A percentile compares a stretch with the other conserved stretches of the same genome.
Evolutionary conservation across 1,140 invertebrate genomes (phyloP).

Genomic region (Drosophila orena): DNA sequence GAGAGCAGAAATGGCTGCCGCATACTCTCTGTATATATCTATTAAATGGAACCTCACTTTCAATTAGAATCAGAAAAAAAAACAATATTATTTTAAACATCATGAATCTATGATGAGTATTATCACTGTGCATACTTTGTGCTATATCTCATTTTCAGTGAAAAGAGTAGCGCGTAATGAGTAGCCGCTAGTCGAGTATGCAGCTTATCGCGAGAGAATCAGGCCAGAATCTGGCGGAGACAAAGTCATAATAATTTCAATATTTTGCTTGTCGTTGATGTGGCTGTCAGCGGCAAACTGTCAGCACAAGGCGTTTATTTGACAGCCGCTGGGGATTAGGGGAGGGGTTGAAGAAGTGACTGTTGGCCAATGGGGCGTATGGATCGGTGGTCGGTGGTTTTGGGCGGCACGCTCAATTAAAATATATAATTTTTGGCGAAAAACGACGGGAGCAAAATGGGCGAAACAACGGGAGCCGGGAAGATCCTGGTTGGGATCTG

Average conservation of each 20-base stretch:
- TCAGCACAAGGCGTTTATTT: slow-evolving; percentile 59
- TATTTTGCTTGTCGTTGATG: slow-evolving; percentile 65
- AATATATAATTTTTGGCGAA: slow-evolving; percentile 78
- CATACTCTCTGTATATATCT: too few relatives aligned
- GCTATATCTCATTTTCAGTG: background rate
- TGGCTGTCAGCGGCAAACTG: slow-evolving; percentile 62
- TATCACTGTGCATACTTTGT: too few relatives aligned
- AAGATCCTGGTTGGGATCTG: slow-evolving; percentile 37
- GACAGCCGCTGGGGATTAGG: slow-evolving; percentile 69
- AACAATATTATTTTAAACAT: too few relatives aligned
- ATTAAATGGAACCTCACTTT: too few relatives aligned
- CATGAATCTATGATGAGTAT: too few relatives aligned
- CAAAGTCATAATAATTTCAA: slow-evolving; percentile 81
- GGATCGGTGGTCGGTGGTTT: slow-evolving; percentile 4
- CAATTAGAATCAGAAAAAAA: too few relatives aligned
- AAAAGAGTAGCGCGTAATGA: background rate
- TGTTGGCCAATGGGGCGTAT: background rate
- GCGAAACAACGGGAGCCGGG: slow-evolving; percentile 10
- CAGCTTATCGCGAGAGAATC: background rate
- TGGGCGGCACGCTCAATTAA: slow-evolving; percentile 70
- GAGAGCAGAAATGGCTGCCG: too few relatives aligned
- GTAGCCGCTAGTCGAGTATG: background rate
- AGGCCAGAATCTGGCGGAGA: slow-evolving; percentile 33
- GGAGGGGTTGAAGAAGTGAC: background rate
- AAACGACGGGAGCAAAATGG: slow-evolving; percentile 36